A percentile compares a stretch with the other conserved stretches of the same genome.
Conservation (phyloP, 2,888 invertebrate genomes). For the Lordiphosa fenestrarum region DNA sequence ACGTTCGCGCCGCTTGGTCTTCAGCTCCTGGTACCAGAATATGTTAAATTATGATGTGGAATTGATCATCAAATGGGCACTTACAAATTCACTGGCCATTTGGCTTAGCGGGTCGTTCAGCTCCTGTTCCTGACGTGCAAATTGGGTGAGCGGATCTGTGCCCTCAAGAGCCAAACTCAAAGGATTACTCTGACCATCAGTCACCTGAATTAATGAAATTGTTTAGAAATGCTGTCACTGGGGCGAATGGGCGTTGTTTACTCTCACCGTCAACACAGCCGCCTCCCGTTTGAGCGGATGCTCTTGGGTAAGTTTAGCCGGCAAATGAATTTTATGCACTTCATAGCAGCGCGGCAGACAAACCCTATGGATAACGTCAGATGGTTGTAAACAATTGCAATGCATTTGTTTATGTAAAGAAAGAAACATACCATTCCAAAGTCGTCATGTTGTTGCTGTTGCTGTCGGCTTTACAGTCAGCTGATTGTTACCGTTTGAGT, state of each 20-base stretch:
- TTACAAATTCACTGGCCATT: slow-evolving; percentile 81
- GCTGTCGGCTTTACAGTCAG: slow-evolving; percentile 26
- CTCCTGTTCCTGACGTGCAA: slow-evolving; percentile 83
- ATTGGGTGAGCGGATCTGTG: slow-evolving; percentile 87
- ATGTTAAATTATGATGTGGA: not conserved
- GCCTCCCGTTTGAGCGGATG: slow-evolving; percentile 83
- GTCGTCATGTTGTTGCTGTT: slow-evolving; percentile 45
- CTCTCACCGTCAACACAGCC: slow-evolving; percentile 77
- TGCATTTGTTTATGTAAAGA: slow-evolving; percentile 37
- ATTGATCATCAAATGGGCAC: slow-evolving; percentile 7
- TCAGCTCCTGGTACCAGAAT: slow-evolving; percentile 25
- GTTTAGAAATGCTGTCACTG: not conserved
- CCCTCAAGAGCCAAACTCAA: slow-evolving; percentile 83
- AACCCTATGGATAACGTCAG: slow-evolving; percentile 53
- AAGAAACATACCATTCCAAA: slow-evolving; percentile 54
- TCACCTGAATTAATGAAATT: slow-evolving; percentile 77
- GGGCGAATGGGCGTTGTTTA: slow-evolving; percentile 11
- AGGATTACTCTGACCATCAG: slow-evolving; percentile 82
- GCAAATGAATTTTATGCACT: slow-evolving; percentile 66
- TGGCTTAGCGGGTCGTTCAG: slow-evolving; percentile 85
- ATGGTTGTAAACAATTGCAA: slow-evolving; percentile 18
- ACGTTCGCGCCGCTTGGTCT: slow-evolving; percentile 47
- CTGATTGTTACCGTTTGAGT: slow-evolving; percentile 5
- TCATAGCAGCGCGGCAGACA: slow-evolving; percentile 74
- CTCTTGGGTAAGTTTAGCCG: slow-evolving; percentile 79